A percentile compares a stretch with the other conserved stretches of the same genome.
These are phyloP conservation scores for Aegotheles bennettii DNA, from an alignment of 2,113 vertebrate genomes.

Conservation along the genomic window DNA sequence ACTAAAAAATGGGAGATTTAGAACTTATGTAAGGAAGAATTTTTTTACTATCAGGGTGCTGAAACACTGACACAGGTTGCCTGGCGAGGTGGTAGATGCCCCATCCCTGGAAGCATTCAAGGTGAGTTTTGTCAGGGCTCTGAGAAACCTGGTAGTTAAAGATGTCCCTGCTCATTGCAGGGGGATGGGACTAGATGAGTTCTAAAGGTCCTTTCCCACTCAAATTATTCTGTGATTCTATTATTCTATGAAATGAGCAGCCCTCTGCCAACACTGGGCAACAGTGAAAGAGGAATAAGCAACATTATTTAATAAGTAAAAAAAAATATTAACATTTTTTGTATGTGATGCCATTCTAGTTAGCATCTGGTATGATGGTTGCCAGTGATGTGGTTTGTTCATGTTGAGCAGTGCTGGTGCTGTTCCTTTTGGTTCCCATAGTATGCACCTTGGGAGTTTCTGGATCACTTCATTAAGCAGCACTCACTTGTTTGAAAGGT, in stretches of 20 bases:
- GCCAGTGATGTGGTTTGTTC: background rate
- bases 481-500: background rate
- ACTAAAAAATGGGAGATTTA: background rate
- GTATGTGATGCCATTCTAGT: background rate
- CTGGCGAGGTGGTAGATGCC: background rate
- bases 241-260: background rate
- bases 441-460: background rate
- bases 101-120: background rate
- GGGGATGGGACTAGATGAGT: background rate
- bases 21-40: background rate
- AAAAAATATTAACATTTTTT: background rate
- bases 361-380: background rate
- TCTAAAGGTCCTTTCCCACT: background rate
- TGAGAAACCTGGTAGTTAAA: background rate
- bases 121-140: background rate
- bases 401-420: background rate
- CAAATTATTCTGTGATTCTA: background rate
- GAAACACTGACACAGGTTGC: background rate
- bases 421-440: background rate
- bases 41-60: background rate
- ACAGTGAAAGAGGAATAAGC: background rate
- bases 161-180: background rate
- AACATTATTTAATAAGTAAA: background rate
- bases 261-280: background rate
- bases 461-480: background rate